Percentiles rank a stretch among this genome's conserved stretches.
Conservation (phyloP, 2,797 vertebrate species). For the Pantherophis vulpinus region DNA sequence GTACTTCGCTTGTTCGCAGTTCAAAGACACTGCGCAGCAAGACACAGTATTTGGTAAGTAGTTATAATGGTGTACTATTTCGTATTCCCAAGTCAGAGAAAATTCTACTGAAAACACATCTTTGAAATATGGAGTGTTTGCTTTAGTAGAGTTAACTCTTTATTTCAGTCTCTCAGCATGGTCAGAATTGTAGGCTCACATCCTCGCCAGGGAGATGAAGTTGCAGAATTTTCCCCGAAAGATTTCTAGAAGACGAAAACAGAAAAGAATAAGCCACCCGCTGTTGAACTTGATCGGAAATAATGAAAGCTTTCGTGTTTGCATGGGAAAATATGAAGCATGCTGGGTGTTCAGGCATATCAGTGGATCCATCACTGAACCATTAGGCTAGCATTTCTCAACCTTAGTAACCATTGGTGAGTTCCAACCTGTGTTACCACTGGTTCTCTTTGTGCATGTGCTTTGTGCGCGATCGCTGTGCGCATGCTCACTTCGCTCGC, state of each 20-base stretch:
- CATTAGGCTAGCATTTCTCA: neutral
- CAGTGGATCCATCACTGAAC: neutral
- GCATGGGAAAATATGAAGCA: neutral
- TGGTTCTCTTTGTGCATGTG: too few species aligned
- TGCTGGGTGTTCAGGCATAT: neutral
- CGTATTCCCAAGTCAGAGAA: neutral
- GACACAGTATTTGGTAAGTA: conserved; percentile 37
- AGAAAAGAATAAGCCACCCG: neutral
- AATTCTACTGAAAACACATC: conserved; percentile 22
- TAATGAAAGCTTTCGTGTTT: neutral
- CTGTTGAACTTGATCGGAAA: neutral
- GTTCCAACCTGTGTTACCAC: too few species aligned
- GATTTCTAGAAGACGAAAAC: neutral
- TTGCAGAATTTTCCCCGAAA: neutral
- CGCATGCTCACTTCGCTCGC: too few species aligned
- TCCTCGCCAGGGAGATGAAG: neutral
- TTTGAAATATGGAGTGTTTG: conserved; percentile 2
- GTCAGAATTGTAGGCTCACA: neutral
- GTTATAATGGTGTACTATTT: conserved; percentile 43
- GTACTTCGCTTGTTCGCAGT: conserved; percentile 37
- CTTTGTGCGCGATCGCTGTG: too few species aligned
- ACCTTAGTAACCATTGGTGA: neutral
- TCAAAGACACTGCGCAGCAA: conserved; percentile 55
- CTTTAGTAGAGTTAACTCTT: neutral
- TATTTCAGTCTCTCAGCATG: neutral